Evolutionary conservation across 2,888 invertebrate species (phyloP), one percentile per base, ranked within the genome.

Genomic region (Leptinotarsa tumamoca): DNA sequence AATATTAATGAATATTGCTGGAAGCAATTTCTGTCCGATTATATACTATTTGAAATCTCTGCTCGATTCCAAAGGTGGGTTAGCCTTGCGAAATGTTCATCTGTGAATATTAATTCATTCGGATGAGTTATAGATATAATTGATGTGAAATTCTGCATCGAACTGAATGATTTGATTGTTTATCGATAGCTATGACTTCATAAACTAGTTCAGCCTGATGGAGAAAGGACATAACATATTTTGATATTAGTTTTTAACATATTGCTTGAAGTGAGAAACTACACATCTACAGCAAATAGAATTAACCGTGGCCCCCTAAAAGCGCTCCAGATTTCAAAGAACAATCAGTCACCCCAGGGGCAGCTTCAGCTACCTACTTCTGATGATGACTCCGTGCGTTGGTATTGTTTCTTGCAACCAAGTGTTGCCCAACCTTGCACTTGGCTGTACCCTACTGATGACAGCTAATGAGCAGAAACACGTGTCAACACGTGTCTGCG

Each of bases 1-100:
- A 68, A 68, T 68, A 68, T 51, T 68, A 54, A 68, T 68, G 68
- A 51, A 51, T 52, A 52, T n/a, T 27, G 68, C 68, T 54, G 68
- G 52, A 23, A 68, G 68, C 68, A 27, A 17, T 63, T n/a, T 63
- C 63, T 63, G 63, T 33, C 27, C 63, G 63, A 63, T 63, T 33
- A 58, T 23, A 21, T 58, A 43, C 63, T n/a, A 33, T 63, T 63
- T 63, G 4, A 43, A 63, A 33, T 63, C n/a, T 63, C 63, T 43
- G n/a, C 5, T 63, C 18, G n/a, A 63, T 43, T 33, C 63, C 33
- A 63, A 33, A 63, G 63, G 27, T 63, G 17, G 43, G 27, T 63
- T 18, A 43, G 63, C 63, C 63, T 63, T 63, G 63, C 14, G 63
- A n/a, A 63, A 58, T 58, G 58, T 58, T 58, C 58, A 58, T 58